Base-by-base conservation (phyloP, 2,113 vertebrate species). In the Speoplatyrhinus poulsoni region DNA sequence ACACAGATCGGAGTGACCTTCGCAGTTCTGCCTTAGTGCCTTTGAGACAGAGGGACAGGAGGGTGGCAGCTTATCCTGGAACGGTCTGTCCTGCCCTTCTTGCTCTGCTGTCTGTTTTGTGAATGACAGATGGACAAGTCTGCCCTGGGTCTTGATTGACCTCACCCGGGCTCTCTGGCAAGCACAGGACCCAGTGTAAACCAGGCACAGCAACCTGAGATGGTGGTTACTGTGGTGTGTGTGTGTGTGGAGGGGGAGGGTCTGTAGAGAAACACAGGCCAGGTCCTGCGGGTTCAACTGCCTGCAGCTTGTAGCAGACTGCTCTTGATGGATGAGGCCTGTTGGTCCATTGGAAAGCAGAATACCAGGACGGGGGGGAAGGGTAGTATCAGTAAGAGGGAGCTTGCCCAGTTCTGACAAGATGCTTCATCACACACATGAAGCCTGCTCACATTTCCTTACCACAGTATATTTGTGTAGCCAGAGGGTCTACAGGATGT, bases 91-190 rank as follows among this genome's bases (percentile, higher is more conserved):
- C 62, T 63, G 62, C 49, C 49, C 49, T 52, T 63, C 46, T 17
- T 4, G n/a, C 65, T 9, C n/a, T 26, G 13, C 33, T 46, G 32
- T 15, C 32, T 62, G 49, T 10, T 59, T 16, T 17, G 47, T 46
- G 33, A 60, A 55, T 52, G 68, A 70, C 67, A 76, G 73, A 76
- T 76, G 67, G 67, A 46, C 55, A 49, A 17, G 62, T 26, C 62
- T 10, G 60, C 60, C 64, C 53, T 16, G 12, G 49, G 70, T 33
- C 57, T 46, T 58, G 9, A 9, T 46, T 68, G 75, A 69, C 70
- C 32, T 57, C 47, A n/a, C 46, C 46, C 50, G 19, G 66, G 53
- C 11, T 15, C 47, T 41, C 65, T 63, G 63, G 47, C 59, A 70
- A 36, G 64, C 17, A 60, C 64, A 63, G 67, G 64, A 59, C 48